Base-by-base conservation (phyloP, 2,888 invertebrate species). In the Microplitis manilae region DNA sequence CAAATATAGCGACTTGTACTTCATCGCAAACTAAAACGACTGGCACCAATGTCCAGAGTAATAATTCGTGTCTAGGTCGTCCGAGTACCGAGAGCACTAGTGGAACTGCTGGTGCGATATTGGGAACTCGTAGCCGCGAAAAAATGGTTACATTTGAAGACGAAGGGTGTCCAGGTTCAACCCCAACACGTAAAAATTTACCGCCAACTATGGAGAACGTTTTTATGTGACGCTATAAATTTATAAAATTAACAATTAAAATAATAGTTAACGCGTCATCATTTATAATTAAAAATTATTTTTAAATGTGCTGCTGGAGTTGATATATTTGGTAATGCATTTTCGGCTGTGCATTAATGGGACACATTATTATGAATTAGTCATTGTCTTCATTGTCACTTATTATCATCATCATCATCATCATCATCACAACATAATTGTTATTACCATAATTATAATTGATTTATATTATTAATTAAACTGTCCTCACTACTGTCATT, bases 71-170 rank as follows among this genome's bases (percentile, higher is more conserved):
- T 83, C 85, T 85, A 67, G 76, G 80, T 77, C 77, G 20, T 38
- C 8, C 38, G 7, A 70, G n/a, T 20, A 60, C 38, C 60, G 70
- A 38, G 5, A 50, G 80, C 90, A 6, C 85, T 87, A 30, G 88
- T 89, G 1, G 88, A 90, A 6, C 85, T 87, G 30, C 88, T 89
- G 5, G 81, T 85, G 9, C 87, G 86, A 61, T 86, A 70, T 86
- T 87, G 20, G 82, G 84, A 38, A 85, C 86, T 1, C 92, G 93
- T 80, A 92, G 92, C 77, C 91, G 94, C 71, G 95, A 95, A 88
- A 95, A 95, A 88, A 94, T 95, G 93, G 95, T 95, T 61, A 95
- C 95, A 5, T 95, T 95, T 85, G 95, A 95, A 87, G 95, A 95
- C 87, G 95, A 95, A 85, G 91, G 91, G 82, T 71, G 85, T 39